Evolutionary conservation across 2,113 vertebrate species (phyloP).

Genomic region (Plecotus auritus): DNA sequence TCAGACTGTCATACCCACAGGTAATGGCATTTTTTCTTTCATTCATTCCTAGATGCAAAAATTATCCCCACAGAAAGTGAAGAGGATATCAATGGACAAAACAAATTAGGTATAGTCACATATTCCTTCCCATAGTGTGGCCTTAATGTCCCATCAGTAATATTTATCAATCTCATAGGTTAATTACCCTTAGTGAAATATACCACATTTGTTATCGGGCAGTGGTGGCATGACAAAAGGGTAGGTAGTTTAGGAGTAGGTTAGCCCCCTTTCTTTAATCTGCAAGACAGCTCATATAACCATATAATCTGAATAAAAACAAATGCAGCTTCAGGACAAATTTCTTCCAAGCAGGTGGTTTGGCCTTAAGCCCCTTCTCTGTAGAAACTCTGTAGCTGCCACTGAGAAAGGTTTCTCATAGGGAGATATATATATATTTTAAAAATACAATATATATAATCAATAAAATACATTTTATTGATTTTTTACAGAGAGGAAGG

Average conservation of each 20-base stretch:
- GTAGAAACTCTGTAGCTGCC: background rate
- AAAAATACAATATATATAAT: too few species aligned
- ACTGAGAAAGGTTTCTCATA: background rate
- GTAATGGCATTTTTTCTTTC: background rate
- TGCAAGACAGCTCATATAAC: background rate
- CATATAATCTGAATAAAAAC: background rate
- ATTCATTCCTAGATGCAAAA: background rate
- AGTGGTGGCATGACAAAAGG: background rate
- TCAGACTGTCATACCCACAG: background rate
- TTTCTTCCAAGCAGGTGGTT: background rate
- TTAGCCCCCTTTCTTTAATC: background rate
- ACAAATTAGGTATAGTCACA: background rate
- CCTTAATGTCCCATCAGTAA: background rate
- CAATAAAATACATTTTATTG: too few species aligned
- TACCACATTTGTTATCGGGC: background rate
- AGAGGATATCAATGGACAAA: background rate
- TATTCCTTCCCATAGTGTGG: background rate
- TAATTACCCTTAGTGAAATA: background rate
- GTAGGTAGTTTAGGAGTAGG: background rate
- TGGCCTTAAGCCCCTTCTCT: background rate
- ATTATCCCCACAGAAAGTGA: background rate
- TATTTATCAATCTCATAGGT: background rate
- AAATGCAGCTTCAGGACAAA: background rate
- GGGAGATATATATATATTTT: too few species aligned
- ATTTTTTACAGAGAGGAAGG: too few species aligned